Conservation (phyloP, 2,113 vertebrate species). For the Brienomyrus brachyistius region DNA sequence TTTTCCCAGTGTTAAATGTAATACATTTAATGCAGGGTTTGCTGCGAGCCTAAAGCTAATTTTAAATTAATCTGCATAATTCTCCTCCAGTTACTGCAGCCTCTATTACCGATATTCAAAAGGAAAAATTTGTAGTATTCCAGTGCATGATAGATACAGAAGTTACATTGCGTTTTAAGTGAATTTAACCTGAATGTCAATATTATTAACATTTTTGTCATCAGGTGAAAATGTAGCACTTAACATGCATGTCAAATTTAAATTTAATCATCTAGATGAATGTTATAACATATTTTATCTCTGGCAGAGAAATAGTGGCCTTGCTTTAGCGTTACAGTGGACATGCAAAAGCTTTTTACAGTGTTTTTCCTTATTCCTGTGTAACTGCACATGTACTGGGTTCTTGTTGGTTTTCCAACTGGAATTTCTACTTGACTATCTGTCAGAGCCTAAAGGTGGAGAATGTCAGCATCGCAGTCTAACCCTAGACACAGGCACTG, state of each 20-base stretch:
- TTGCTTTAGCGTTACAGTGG: not conserved
- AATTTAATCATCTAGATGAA: not conserved
- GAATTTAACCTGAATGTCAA: not conserved
- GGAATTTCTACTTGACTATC: not conserved
- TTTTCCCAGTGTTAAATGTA: not conserved
- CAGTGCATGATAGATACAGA: not conserved
- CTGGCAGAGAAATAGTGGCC: not conserved
- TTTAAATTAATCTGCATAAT: not conserved
- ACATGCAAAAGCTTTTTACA: not conserved
- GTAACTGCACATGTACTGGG: not conserved
- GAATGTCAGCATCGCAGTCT: constrained; percentile 50
- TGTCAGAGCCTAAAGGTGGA: constrained; percentile 44
- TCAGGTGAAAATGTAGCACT: not conserved
- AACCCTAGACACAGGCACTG: constrained; percentile 66
- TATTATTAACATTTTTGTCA: not conserved
- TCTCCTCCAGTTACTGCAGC: not conserved
- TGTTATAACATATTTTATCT: not conserved
- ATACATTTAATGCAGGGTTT: not conserved
- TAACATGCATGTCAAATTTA: not conserved
- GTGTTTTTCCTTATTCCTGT: not conserved
- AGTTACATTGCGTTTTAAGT: not conserved
- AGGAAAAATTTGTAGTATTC: not conserved
- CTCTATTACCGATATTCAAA: not conserved
- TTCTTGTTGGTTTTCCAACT: not conserved
- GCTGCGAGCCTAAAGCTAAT: not conserved